Percentiles rank a stretch among this genome's conserved stretches.
Conservation (phyloP, 30 jellyfish, hydroid and myxozoan genomes). For the Aurelia aurita region DNA sequence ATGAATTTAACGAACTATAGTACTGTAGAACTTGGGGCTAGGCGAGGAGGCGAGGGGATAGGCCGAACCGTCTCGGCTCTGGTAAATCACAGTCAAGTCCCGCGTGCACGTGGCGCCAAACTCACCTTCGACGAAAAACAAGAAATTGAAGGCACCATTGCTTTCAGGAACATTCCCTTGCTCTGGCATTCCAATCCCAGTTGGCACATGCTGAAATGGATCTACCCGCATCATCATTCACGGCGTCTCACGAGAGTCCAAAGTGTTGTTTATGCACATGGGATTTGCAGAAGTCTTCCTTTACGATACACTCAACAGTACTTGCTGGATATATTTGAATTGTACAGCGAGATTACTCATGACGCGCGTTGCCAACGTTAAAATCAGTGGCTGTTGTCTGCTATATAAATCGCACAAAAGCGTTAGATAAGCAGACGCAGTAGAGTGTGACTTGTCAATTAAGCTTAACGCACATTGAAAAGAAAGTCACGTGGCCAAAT, state of each 20-base stretch:
- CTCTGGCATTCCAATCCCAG: conserved; percentile 7
- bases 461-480: no score
- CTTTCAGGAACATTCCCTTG: conserved; percentile 20
- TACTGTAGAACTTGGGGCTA: no score
- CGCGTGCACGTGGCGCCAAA: conserved; percentile 18
- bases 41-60: background rate
- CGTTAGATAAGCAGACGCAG: background rate
- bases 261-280: background rate
- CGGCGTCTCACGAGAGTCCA: background rate
- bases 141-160: conserved; percentile 83
- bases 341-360: conserved; percentile 52
- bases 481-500: background rate
- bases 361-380: conserved; percentile 24
- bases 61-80: background rate
- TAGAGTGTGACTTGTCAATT: no score
- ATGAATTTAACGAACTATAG: no score
- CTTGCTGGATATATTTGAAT: conserved; percentile 3
- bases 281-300: conserved; percentile 3
- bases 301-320: background rate
- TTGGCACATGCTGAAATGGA: conserved; percentile 4
- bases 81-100: background rate
- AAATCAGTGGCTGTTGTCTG: conserved; percentile 56
- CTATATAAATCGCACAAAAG: conserved; percentile 7
- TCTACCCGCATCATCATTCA: conserved; percentile 23
- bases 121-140: conserved; percentile 94